Percentiles rank a stretch among this genome's conserved stretches.
These are phyloP conservation scores for Dromas ardeola DNA, from an alignment of 2,113 vertebrate species.

Conservation along the genomic window DNA sequence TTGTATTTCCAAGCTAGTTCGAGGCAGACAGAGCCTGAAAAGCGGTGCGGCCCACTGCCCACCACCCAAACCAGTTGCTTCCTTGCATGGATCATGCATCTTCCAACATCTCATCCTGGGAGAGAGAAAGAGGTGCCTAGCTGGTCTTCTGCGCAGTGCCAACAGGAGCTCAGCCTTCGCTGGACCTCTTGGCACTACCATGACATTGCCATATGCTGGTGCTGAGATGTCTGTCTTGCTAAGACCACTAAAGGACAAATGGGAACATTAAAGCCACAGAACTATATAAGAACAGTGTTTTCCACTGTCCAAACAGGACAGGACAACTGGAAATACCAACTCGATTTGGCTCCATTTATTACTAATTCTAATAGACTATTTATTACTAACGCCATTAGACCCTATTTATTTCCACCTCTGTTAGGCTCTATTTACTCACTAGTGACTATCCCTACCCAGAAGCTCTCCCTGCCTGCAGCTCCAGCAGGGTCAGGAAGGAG, in stretches of 20 bases:
- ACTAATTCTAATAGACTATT: background rate
- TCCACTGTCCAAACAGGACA: background rate
- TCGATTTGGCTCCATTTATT: background rate
- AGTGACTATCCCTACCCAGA: no score
- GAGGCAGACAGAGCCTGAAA: background rate
- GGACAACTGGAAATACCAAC: background rate
- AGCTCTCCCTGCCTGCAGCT: background rate
- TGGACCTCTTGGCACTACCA: background rate
- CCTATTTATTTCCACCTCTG: background rate
- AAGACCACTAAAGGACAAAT: background rate
- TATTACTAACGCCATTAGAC: background rate
- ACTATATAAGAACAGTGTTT: background rate
- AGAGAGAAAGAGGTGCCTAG: background rate
- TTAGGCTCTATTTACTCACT: no score
- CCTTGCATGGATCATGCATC: background rate
- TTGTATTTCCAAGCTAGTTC: background rate
- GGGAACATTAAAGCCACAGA: background rate
- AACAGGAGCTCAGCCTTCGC: background rate
- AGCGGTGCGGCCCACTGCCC: rapidly evolving
- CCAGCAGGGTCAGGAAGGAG: no score
- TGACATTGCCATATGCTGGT: rapidly evolving
- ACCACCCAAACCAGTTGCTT: background rate
- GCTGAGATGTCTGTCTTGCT: background rate
- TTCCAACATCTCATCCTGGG: background rate
- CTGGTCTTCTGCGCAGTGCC: background rate